These are phyloP conservation scores for Frankliniella intonsa DNA, from an alignment of 2,888 invertebrate species.

Conservation along the genomic window DNA sequence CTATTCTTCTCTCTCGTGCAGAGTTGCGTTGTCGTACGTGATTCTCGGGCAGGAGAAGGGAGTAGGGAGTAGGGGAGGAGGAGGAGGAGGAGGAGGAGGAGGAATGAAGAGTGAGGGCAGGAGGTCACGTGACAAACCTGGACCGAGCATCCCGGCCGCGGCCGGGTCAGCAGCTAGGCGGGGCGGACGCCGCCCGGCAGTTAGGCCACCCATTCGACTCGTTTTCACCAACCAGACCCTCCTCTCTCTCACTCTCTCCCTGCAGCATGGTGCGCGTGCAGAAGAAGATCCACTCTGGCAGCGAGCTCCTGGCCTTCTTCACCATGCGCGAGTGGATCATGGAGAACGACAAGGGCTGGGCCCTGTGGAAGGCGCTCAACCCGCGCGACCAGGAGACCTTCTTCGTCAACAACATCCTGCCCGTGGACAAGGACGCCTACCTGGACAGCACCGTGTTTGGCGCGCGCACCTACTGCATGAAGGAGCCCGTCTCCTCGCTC, in stretches of 20 bases:
- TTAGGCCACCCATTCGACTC: conserved; percentile 35
- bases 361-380: conserved; percentile 53
- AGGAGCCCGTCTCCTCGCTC: conserved; percentile 72
- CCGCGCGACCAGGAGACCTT: conserved; percentile 58
- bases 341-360: conserved; percentile 56
- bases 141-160: background rate
- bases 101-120: no score
- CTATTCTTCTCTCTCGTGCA: no score
- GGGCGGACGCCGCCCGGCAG: background rate
- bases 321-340: conserved; percentile 79
- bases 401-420: conserved; percentile 42
- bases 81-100: no score
- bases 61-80: no score
- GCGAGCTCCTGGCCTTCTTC: conserved; percentile 71
- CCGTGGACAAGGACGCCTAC: conserved; percentile 54
- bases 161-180: conserved; percentile 24
- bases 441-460: conserved; percentile 71
- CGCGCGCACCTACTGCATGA: conserved; percentile 75
- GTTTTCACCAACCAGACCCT: background rate
- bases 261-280: conserved; percentile 62
- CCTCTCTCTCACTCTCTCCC: background rate
- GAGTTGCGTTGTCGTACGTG: no score
- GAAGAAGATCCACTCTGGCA: conserved; percentile 56
- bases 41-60: no score
- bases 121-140: no score